phyloP scores from a whole-genome alignment of 2,113 vertebrate species.

The Jacana jacana region DNA sequence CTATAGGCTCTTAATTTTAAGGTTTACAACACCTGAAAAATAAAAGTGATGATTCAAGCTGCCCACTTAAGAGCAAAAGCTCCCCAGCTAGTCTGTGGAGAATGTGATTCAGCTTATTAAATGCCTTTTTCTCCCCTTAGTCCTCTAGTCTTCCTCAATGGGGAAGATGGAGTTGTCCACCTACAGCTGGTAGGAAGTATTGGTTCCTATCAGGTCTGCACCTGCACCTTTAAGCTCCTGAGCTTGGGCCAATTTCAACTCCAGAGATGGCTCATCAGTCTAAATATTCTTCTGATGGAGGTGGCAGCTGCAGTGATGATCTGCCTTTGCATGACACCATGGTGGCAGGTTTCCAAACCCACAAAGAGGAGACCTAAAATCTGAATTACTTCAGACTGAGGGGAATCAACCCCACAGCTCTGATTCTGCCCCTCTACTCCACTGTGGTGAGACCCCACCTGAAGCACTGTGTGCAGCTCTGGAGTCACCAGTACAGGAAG shows the following conservation, averaged over 20 bases:
- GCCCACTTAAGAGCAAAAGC: not conserved
- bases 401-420: not conserved
- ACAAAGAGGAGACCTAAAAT: not conserved
- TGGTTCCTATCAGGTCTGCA: not conserved
- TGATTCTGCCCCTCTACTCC: too few species aligned
- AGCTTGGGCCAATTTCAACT: not conserved
- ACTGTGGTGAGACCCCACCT: too few species aligned
- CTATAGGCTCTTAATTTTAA: not conserved
- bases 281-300: not conserved
- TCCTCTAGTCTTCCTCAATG: not conserved
- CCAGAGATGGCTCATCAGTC: not conserved
- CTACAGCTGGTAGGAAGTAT: not conserved
- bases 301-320: rapidly evolving
- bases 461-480: too few species aligned
- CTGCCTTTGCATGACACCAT: not conserved
- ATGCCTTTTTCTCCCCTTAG: not conserved
- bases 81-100: not conserved
- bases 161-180: rapidly evolving
- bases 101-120: not conserved
- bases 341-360: not conserved
- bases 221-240: too few species aligned
- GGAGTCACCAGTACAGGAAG: too few species aligned
- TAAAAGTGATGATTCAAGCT: not conserved
- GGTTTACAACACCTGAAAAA: not conserved
- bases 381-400: not conserved